These are phyloP conservation scores for Pelodiscus sinensis DNA, from an alignment of 2,113 vertebrate genomes.

Conservation along the genomic window DNA sequence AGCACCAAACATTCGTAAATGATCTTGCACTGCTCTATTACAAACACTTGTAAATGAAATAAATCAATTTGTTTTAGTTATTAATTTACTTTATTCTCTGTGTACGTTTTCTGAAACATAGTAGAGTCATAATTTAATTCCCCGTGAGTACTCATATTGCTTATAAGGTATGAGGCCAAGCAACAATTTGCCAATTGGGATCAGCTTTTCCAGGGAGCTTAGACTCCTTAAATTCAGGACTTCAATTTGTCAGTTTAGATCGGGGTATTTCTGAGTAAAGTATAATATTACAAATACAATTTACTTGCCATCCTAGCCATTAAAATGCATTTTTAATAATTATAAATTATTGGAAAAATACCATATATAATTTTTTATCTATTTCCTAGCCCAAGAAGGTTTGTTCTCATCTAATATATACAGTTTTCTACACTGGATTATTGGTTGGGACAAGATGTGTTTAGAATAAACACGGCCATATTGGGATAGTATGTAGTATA, in stretches of 20 bases:
- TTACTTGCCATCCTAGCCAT: not conserved
- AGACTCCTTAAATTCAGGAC: not conserved
- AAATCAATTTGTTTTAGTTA: not conserved
- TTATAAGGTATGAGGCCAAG: not conserved
- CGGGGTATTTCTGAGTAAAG: not conserved
- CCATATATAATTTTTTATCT: not conserved
- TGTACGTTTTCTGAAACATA: not conserved
- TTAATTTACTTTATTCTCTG: not conserved
- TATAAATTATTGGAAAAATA: not conserved
- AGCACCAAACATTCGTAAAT: not conserved
- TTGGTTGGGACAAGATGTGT: not conserved
- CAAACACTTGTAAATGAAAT: not conserved
- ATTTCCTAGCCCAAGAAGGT: not conserved
- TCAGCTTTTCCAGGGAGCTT: not conserved
- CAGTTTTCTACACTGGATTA: conserved; percentile 1
- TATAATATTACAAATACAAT: not conserved
- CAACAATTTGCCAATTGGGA: not conserved
- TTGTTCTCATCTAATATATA: not conserved
- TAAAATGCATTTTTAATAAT: not conserved
- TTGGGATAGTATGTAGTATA: not conserved
- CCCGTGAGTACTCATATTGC: not conserved
- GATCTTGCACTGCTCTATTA: not conserved
- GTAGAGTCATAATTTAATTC: not conserved
- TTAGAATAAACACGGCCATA: conserved; percentile 1
- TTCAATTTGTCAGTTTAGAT: not conserved